Conservation (phyloP, 2,888 invertebrate species). For the Drosophila fulvimacula region DNA sequence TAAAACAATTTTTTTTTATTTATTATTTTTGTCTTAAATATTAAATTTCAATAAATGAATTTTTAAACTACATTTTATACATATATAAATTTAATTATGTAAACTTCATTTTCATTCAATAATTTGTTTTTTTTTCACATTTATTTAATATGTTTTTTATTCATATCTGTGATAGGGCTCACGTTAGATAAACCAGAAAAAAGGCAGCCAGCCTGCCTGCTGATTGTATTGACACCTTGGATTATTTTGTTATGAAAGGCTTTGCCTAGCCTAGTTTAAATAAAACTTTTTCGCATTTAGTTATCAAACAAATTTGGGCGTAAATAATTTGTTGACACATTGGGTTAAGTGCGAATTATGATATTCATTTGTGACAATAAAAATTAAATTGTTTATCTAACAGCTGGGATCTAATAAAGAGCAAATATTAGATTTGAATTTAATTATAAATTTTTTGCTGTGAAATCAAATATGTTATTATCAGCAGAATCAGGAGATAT, state of each 20-base stretch:
- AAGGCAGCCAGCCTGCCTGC: not conserved
- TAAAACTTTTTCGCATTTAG: conserved; percentile 15
- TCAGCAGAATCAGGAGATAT: not conserved
- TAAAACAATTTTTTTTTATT: too few species aligned
- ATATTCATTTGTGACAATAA: not conserved
- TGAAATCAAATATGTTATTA: not conserved
- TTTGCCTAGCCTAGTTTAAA: conserved; percentile 3
- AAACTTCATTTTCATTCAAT: not conserved
- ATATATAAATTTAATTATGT: not conserved
- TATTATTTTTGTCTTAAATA: too few species aligned
- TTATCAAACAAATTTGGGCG: conserved; percentile 1
- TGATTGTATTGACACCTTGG: conserved; percentile 6
- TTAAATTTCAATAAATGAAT: not conserved
- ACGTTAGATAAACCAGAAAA: not conserved
- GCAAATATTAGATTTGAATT: not conserved
- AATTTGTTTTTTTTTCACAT: not conserved
- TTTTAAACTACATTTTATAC: not conserved
- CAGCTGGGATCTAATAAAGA: not conserved
- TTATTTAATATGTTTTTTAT: not conserved
- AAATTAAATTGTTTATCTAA: conserved; percentile 10
- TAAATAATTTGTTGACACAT: conserved; percentile 10
- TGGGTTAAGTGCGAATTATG: conserved; percentile 1
- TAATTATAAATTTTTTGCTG: not conserved
- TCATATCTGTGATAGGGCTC: not conserved
- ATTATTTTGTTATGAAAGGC: conserved; percentile 13